Evolutionary conservation across 1,140 invertebrate genomes (phyloP), one percentile per base, ranked within the genome.

Genomic region (Microplitis demolitor): DNA sequence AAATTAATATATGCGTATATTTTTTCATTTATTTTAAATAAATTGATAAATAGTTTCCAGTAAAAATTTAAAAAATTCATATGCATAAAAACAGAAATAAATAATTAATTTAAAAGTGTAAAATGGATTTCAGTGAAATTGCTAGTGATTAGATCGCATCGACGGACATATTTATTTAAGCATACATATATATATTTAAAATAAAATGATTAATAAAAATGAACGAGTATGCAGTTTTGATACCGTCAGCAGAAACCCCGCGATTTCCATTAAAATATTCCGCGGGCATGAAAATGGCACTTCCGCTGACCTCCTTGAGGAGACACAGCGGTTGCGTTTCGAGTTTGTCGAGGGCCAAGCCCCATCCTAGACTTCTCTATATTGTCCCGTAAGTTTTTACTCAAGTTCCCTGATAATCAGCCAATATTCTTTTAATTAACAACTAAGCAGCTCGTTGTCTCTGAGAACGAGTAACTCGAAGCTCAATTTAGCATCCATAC

Each of bases 311-410:
- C 50, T 83, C 83, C 31, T 80, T 86, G 54, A 78, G 84, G 63
- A 81, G 84, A 14, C 84, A 86, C 78, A 86, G 84, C 39, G 82
- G 83, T 31, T 86, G 84, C 75, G 84, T 84, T 13, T 84, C 84
- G 14, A 84, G 79, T 11, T 67, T 86, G 8, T 73, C 83, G 6
- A 75, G 79, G 9, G 64, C 74, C 35, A 85, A 82, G 69, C 78
- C 80, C 45, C 82, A 84, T 58, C 78, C 83, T 9, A 83, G 80
- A 78, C 33, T 85, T 4, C 66, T 83, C 71, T 85, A 84, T 77
- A 76, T 84, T n/a, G 76, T 86, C 0, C 84, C 84, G 84, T 86
- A 86, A 86, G 84, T 86, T 74, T 53, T 70, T 11, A 24, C 37
- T 63, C 50, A 24, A 24, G 24, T 24, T 24, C 24, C 1, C 24